A percentile compares a stretch with the other conserved stretches of the same genome.
Conservation (phyloP, 1,140 invertebrate species). For the Microplitis mediator region DNA sequence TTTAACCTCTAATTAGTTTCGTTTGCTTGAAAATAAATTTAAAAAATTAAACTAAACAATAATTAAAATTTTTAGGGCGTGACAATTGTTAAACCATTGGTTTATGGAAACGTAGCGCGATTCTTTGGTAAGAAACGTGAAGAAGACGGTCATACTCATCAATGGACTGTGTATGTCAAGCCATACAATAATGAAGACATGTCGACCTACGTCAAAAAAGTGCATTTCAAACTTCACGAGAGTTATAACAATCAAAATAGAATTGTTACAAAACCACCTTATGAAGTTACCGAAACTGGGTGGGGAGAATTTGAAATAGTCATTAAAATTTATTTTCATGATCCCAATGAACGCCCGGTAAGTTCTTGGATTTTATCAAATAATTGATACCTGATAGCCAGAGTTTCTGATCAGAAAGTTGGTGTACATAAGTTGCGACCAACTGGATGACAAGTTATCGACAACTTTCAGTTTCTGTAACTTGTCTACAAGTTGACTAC, state of each 20-base stretch:
- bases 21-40: neutral
- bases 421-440: too few species aligned
- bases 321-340: slow-evolving; percentile 97
- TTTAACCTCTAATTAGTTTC: neutral
- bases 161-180: slow-evolving; percentile 98
- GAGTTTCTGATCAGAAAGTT: too few species aligned
- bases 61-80: slow-evolving; percentile 70
- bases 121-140: slow-evolving; percentile 98
- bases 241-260: slow-evolving; percentile 95
- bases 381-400: neutral
- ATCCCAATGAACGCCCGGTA: slow-evolving; percentile 94
- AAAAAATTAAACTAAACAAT: neutral
- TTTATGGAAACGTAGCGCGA: slow-evolving; percentile 95
- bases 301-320: slow-evolving; percentile 99
- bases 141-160: slow-evolving; percentile 98
- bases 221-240: slow-evolving; percentile 97
- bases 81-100: slow-evolving; percentile 92
- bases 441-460: too few species aligned
- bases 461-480: too few species aligned
- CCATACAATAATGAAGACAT: slow-evolving; percentile 94
- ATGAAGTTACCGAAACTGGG: slow-evolving; percentile 97
- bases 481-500: too few species aligned
- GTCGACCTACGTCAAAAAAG: slow-evolving; percentile 94
- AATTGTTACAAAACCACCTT: slow-evolving; percentile 92
- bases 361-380: slow-evolving; percentile 50